Evolutionary conservation across 2,797 vertebrate species (phyloP), one percentile per base, ranked within the genome.

Genomic region (Chloroceryle amazona): DNA sequence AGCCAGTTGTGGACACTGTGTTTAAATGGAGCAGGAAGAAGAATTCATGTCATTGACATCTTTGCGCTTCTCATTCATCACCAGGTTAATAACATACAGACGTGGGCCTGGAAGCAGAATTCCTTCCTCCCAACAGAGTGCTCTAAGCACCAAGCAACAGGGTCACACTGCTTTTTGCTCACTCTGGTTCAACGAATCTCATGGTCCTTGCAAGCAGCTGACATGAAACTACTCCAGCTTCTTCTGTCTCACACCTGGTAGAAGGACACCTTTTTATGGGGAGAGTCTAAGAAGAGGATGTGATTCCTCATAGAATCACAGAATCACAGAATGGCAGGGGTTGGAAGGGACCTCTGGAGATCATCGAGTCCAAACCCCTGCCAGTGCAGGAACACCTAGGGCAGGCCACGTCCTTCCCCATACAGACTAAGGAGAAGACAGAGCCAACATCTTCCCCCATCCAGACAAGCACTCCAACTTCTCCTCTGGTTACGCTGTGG

Each of bases 51-150:
- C 74, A 86, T 20, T 66, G 42, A n/a, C 84, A 82, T 10, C n/a
- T 89, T 80, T 70, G 66, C 3, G 1, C 63, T 89, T 73, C 78
- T 89, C 70, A 73, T 86, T 94, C 70, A 92, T 55, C 33, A 37
- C 73, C 22, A 72, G 22, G 78, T 93, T 94, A 93, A 86, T 95
- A 79, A 92, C 89, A 90, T 18, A 86, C 73, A 93, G 83, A 70
- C 12, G 2, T 22, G 25, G n/a, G 33, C 37, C 51, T 82, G 60
- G 74, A 80, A 67, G 47, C 44, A 82, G 55, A 57, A 95, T 89
- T 94, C 76, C 33, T 93, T 26, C 33, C 42, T 90, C 41, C 26
- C 63, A 71, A 3, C 0, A 63, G 14, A 51, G 49, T 1, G 1
- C 39, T 13, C 71, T 52, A 54, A 76, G 71, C 74, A 54, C 89